Evolutionary conservation across 2,797 vertebrate species (phyloP).

Genomic region (Lateolabrax maculatus): DNA sequence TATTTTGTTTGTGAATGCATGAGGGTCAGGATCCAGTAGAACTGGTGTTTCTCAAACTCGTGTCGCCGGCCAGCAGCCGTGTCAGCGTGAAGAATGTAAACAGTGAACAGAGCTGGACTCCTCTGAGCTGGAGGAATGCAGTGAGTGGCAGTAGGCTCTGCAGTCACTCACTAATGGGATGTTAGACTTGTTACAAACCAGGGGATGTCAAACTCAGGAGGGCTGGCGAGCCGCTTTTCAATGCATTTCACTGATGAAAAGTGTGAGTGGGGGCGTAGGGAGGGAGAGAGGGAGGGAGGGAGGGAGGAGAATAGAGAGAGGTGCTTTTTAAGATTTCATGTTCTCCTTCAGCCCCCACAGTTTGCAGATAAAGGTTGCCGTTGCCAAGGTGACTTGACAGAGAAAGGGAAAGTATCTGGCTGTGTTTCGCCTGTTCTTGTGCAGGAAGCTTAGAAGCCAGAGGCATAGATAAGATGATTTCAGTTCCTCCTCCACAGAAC

Average conservation of each 20-base stretch:
- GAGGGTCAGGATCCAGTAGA: slow-evolving; percentile 72
- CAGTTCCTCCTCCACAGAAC: slow-evolving; percentile 70
- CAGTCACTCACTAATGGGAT: slow-evolving; percentile 59
- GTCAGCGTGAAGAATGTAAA: slow-evolving; percentile 78
- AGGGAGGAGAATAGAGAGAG: slow-evolving; percentile 38
- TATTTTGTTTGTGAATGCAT: slow-evolving; percentile 55
- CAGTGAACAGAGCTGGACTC: slow-evolving; percentile 55
- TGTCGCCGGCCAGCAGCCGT: slow-evolving; percentile 62
- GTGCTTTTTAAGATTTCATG: slow-evolving; percentile 85
- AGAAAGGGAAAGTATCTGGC: slow-evolving; percentile 86
- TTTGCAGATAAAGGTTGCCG: slow-evolving; percentile 90
- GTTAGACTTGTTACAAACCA: slow-evolving; percentile 64
- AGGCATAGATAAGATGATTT: slow-evolving; percentile 84
- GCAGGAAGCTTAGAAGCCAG: slow-evolving; percentile 74
- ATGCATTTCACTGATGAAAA: slow-evolving; percentile 58
- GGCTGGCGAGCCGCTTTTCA: slow-evolving; percentile 32
- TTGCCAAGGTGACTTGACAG: slow-evolving; percentile 90
- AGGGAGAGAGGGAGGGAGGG: slow-evolving; percentile 58
- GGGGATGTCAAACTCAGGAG: slow-evolving; percentile 29
- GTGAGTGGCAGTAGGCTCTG: slow-evolving; percentile 22
- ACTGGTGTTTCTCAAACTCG: slow-evolving; percentile 79
- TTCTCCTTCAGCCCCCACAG: slow-evolving; percentile 82
- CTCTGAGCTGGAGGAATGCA: slow-evolving; percentile 50
- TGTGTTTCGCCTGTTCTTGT: slow-evolving; percentile 76
- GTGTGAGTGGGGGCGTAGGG: slow-evolving; percentile 50